Evolutionary conservation across 2,113 vertebrate species (phyloP).

Genomic region (Abramis brama): DNA sequence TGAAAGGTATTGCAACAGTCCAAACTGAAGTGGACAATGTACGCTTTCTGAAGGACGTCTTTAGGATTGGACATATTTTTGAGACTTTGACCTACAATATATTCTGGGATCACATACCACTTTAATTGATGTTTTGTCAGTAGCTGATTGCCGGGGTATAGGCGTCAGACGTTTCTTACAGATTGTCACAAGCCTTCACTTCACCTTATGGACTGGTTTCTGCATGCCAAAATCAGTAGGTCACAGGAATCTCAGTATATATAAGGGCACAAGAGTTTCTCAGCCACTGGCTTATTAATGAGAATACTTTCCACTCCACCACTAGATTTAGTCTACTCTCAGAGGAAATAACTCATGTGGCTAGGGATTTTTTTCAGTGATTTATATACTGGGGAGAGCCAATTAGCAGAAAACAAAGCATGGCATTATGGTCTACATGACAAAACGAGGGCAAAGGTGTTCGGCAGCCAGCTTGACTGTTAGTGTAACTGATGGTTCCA

Average conservation of each 20-base stretch:
- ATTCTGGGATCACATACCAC: neutral
- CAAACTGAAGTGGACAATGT: neutral
- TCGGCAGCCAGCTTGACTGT: conserved; percentile 66
- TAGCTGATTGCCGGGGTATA: neutral
- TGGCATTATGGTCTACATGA: conserved; percentile 67
- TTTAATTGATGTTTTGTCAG: conserved; percentile 24
- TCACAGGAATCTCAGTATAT: conserved; percentile 30
- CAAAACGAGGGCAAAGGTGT: conserved; percentile 65
- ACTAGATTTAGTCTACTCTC: conserved; percentile 61
- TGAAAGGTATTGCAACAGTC: neutral
- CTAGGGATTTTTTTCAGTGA: conserved; percentile 64
- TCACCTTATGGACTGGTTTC: conserved; percentile 26
- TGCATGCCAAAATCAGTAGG: conserved; percentile 46
- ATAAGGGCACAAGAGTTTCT: conserved; percentile 47
- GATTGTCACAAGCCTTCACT: conserved; percentile 10
- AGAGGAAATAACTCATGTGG: conserved; percentile 55
- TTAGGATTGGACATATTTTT: neutral
- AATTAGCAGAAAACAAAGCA: conserved; percentile 75
- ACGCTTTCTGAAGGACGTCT: neutral
- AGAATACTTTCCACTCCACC: conserved; percentile 65
- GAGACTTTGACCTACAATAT: conserved; percentile 1
- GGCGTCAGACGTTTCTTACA: neutral
- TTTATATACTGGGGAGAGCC: conserved; percentile 73
- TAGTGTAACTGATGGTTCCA: conserved; percentile 70
- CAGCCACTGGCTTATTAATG: conserved; percentile 56